A percentile compares a stretch with the other conserved stretches of the same genome.
Evolutionary conservation across 2,113 vertebrate species (phyloP).

Genomic region (Sterna hirundo): DNA sequence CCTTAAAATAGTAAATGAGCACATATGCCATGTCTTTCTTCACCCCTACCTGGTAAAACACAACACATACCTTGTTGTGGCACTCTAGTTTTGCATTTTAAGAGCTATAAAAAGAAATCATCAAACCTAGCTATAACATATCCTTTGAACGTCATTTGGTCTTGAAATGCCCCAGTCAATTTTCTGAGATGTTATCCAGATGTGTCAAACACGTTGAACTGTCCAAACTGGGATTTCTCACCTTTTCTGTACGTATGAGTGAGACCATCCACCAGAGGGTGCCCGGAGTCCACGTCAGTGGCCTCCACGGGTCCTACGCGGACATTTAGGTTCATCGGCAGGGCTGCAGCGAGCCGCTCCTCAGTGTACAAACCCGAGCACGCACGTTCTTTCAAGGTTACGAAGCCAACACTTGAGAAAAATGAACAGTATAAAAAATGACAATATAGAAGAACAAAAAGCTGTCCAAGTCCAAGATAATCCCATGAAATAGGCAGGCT

Average conservation of each 20-base stretch:
- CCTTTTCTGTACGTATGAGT: no score
- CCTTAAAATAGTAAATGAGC: not conserved
- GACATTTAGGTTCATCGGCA: fast-evolving
- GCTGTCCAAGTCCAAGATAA: not conserved
- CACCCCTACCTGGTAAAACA: not conserved
- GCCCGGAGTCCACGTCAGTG: not conserved
- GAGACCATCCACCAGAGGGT: not conserved
- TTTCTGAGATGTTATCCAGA: not conserved
- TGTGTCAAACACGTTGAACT: not conserved
- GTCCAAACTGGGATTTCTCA: fast-evolving
- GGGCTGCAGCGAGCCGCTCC: not conserved
- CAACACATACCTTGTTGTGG: fast-evolving
- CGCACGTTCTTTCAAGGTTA: not conserved
- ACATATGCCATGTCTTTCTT: fast-evolving
- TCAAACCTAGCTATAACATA: not conserved
- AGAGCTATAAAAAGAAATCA: not conserved
- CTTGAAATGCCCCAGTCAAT: not conserved
- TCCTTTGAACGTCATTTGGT: fast-evolving
- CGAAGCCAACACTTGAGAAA: not conserved
- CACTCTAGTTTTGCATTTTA: not conserved
- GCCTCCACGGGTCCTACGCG: fast-evolving
- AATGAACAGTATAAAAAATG: not conserved
- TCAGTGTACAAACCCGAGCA: fast-evolving
- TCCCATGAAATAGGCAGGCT: not conserved
- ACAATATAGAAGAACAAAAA: not conserved